Conservation (phyloP, 2,888 invertebrate genomes). For the Tineola bisselliella region DNA sequence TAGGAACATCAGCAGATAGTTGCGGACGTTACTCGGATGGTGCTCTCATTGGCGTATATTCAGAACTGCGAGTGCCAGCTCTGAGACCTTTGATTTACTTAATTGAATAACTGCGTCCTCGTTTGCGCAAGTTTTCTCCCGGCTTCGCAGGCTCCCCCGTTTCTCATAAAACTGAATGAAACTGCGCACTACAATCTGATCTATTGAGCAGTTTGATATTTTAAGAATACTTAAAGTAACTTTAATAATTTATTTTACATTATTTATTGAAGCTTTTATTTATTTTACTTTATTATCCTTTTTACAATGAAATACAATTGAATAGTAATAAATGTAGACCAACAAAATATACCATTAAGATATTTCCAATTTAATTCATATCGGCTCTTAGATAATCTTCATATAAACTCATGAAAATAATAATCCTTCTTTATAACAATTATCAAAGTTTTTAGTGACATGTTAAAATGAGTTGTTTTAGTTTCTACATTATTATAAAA, state of each 20-base stretch:
- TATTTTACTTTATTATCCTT: no score
- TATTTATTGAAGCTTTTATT: no score
- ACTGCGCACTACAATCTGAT: slow-evolving; percentile 7
- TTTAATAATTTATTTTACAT: no score
- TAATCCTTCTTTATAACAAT: no score
- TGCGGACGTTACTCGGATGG: background rate
- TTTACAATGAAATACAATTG: no score
- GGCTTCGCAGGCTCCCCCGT: background rate
- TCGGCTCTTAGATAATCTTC: no score
- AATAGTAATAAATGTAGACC: no score
- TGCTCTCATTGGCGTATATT: slow-evolving; percentile 2
- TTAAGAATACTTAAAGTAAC: no score
- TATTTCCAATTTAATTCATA: no score
- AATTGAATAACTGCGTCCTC: slow-evolving; percentile 13
- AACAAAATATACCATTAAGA: no score
- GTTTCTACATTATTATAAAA: slow-evolving; percentile 9
- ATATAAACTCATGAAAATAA: no score
- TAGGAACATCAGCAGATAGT: background rate
- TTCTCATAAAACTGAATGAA: slow-evolving; percentile 14
- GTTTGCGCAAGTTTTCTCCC: slow-evolving; percentile 10
- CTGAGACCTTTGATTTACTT: slow-evolving; percentile 4
- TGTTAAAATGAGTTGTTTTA: slow-evolving; percentile 8
- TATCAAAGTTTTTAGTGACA: background rate
- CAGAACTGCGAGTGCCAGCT: slow-evolving; percentile 3
- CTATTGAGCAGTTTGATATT: slow-evolving; percentile 8